These are phyloP conservation scores for Odontocolon sp. DNA, from an alignment of 2,888 invertebrate genomes.

Conservation along the genomic window DNA sequence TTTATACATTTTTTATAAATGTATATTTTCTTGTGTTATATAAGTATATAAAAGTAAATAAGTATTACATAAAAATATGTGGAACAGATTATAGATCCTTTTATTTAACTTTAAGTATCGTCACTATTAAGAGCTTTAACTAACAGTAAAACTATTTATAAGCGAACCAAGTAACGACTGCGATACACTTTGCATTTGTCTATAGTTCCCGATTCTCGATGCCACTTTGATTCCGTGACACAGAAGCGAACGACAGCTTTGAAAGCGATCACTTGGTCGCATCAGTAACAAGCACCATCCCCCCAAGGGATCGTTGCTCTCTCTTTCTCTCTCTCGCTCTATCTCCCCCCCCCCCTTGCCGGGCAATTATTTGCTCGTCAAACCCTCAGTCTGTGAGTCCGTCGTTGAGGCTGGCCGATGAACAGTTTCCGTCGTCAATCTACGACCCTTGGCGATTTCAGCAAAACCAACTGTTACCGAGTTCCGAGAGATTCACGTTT, in stretches of 20 bases:
- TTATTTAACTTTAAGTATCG: too few species aligned
- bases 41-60: too few species aligned
- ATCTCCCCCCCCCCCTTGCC: slow-evolving; percentile 10
- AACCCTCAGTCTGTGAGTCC: slow-evolving; percentile 20
- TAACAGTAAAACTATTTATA: not conserved
- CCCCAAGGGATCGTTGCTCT: slow-evolving; percentile 38
- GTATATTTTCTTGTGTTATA: too few species aligned
- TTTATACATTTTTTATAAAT: too few species aligned
- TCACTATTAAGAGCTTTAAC: too few species aligned
- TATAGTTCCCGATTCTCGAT: not conserved
- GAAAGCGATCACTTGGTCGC: slow-evolving; percentile 34
- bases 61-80: too few species aligned
- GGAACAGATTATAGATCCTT: too few species aligned
- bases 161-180: not conserved
- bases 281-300: slow-evolving; percentile 44
- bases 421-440: slow-evolving; percentile 20
- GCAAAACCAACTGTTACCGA: slow-evolving; percentile 19
- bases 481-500: slow-evolving; percentile 8
- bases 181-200: not conserved
- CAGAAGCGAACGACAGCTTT: slow-evolving; percentile 27
- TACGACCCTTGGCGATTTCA: slow-evolving; percentile 20
- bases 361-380: slow-evolving; percentile 52
- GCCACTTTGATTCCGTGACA: slow-evolving; percentile 7
- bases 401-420: slow-evolving; percentile 9
- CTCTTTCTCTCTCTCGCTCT: slow-evolving; percentile 21